phyloP scores from a whole-genome alignment of 2,888 invertebrate genomes.

The Scelioninae gen. 1 region DNA sequence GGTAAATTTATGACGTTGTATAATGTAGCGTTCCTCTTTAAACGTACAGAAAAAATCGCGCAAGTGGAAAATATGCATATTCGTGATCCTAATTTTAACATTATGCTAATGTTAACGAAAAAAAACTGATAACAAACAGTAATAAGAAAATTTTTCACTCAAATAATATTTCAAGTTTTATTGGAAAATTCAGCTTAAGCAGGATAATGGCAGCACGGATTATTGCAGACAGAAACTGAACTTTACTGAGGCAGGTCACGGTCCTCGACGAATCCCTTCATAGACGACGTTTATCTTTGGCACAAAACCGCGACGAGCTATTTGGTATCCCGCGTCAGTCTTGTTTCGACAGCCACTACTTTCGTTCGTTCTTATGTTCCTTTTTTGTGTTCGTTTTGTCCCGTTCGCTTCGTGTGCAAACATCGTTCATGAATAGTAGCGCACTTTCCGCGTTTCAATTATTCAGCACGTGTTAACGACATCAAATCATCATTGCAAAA shows the following conservation, averaged over 20 bases:
- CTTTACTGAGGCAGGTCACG: slow-evolving; percentile 71
- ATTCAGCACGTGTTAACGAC: slow-evolving; percentile 51
- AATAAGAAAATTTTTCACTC: neutral
- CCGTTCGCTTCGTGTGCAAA: slow-evolving; percentile 41
- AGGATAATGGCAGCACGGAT: slow-evolving; percentile 14
- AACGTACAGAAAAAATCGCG: neutral
- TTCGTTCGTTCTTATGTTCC: slow-evolving; percentile 43
- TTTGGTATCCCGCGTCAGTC: slow-evolving; percentile 60
- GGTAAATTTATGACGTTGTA: neutral
- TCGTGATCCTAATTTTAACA: neutral
- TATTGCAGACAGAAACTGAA: slow-evolving; percentile 61
- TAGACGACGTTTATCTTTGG: slow-evolving; percentile 69
- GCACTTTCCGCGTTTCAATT: slow-evolving; percentile 38
- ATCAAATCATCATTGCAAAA: slow-evolving; percentile 41
- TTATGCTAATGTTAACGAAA: neutral
- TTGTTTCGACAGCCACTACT: slow-evolving; percentile 61
- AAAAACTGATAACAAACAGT: neutral
- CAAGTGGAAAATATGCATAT: neutral
- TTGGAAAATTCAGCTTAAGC: neutral
- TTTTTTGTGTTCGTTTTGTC: slow-evolving; percentile 43
- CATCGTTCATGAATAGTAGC: slow-evolving; percentile 38
- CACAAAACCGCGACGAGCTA: slow-evolving; percentile 60
- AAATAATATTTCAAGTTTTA: neutral
- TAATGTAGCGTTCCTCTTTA: neutral
- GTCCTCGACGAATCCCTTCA: slow-evolving; percentile 63